These are phyloP conservation scores for Polylopha cassiicola DNA, from an alignment of 2,888 invertebrate genomes.

Conservation along the genomic window DNA sequence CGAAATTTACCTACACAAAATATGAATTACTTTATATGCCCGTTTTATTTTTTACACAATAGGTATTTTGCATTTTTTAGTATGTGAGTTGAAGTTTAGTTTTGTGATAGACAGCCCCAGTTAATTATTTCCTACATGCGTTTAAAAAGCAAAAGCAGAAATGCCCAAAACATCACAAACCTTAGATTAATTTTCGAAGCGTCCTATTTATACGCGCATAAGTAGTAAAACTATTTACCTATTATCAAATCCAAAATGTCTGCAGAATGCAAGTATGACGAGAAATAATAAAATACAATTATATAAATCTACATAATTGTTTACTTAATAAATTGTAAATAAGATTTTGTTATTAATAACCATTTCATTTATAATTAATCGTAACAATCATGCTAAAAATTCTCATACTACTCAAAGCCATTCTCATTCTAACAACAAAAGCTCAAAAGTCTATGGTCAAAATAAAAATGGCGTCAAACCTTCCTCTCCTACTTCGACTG, in stretches of 20 bases:
- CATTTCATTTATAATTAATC: no score
- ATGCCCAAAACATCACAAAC: conserved; percentile 2
- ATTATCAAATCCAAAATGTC: conserved; percentile 36
- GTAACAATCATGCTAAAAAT: no score
- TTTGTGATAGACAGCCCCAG: conserved; percentile 25
- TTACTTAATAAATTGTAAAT: no score
- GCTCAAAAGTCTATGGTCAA: conserved; percentile 34
- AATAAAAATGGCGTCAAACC: conserved; percentile 59
- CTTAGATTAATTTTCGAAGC: background rate
- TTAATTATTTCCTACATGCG: conserved; percentile 2
- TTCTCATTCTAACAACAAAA: conserved; percentile 34
- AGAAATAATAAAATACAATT: conserved; percentile 3
- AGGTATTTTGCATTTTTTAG: no score
- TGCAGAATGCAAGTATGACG: conserved; percentile 28
- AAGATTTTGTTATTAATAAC: no score
- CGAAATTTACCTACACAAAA: no score
- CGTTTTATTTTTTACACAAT: no score
- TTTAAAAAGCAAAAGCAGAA: no score
- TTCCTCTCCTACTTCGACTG: conserved; percentile 72
- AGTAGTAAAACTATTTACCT: conserved; percentile 30
- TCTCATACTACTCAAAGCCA: conserved; percentile 30
- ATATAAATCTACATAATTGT: background rate
- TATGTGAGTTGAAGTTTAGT: background rate
- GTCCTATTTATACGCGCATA: conserved; percentile 2
- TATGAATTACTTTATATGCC: background rate